Base-by-base conservation (phyloP, 2,113 vertebrate species). In the Australoheros scitulus region DNA sequence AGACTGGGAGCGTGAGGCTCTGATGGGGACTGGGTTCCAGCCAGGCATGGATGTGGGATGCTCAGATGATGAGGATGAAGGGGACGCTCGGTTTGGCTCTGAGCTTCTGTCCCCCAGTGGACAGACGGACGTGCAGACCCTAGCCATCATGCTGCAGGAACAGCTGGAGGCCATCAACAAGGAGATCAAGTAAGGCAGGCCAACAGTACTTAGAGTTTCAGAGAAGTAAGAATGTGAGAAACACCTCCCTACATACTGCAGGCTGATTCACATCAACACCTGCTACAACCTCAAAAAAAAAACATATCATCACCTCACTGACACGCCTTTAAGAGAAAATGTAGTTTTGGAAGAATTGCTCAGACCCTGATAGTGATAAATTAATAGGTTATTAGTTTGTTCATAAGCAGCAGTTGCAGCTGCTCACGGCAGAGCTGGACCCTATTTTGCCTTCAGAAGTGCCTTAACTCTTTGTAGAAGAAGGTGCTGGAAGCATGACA, bases 81-180 rank as follows among this genome's bases (percentile, higher is more conserved):
- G 96, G 2, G 96, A 97, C 0, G 96, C 93, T 26, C 95, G 96
- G 2, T 96, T 97, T 61, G 96, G 97, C 56, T 97, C 97, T 0
- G 97, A 98, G 92, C 93, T 97, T 41, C 94, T 98, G 29, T 98
- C 97, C 2, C 97, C 97, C 50, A 97, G 97, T 0, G 97, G 97
- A 22, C 97, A 98, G 94, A 97, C 97, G 0, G 97, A 98, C 2
- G 97, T 97, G 63, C 97, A 98, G 94, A 98, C 97, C 0, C 94
- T 98, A 74, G 97, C 97, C 92, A 97, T 97, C 86, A 97, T 98
- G 97, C 95, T 98, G 81, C 97, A 98, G 95, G 96, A 98, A 84
- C 97, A 98, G 94, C 95, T 98, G 91, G 97, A 98, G 88, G 97
- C 97, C 86, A 98, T 98, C 93, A 98, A 98, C 88, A 97, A 98